These are phyloP conservation scores for Phymastichus coffea DNA, from an alignment of 1,140 invertebrate genomes.

Conservation along the genomic window DNA sequence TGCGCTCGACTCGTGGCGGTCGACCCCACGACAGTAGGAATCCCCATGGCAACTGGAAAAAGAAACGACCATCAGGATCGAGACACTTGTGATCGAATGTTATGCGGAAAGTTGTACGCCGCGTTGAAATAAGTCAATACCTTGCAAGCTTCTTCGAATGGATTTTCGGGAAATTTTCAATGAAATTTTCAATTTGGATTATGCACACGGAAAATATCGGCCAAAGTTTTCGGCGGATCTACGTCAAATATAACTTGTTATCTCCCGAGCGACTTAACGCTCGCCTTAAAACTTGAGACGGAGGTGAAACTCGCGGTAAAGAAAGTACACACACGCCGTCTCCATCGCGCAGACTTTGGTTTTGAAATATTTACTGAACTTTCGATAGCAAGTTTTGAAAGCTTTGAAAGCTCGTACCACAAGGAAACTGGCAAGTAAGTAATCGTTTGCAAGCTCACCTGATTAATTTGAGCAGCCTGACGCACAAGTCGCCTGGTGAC, in stretches of 20 bases:
- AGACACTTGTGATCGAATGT: conserved; percentile 67
- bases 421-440: background rate
- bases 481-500: conserved; percentile 66
- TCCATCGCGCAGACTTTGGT: too few species aligned
- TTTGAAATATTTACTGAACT: too few species aligned
- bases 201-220: background rate
- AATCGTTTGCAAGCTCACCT: conserved; percentile 42
- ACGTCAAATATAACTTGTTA: too few species aligned
- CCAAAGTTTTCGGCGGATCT: background rate
- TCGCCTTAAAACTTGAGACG: too few species aligned
- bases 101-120: conserved; percentile 60
- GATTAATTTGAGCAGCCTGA: conserved; percentile 42
- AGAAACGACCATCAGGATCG: background rate
- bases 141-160: too few species aligned
- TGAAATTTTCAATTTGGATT: background rate
- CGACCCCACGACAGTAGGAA: conserved; percentile 92
- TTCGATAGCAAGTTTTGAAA: too few species aligned
- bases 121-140: too few species aligned
- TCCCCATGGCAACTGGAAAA: conserved; percentile 49
- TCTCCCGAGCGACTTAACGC: too few species aligned
- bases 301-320: too few species aligned
- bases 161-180: too few species aligned
- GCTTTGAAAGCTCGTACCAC: too few species aligned
- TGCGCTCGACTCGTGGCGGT: conserved; percentile 83
- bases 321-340: too few species aligned